phyloP scores from a whole-genome alignment of 2,113 vertebrate species.

The Ciconia maguari region DNA sequence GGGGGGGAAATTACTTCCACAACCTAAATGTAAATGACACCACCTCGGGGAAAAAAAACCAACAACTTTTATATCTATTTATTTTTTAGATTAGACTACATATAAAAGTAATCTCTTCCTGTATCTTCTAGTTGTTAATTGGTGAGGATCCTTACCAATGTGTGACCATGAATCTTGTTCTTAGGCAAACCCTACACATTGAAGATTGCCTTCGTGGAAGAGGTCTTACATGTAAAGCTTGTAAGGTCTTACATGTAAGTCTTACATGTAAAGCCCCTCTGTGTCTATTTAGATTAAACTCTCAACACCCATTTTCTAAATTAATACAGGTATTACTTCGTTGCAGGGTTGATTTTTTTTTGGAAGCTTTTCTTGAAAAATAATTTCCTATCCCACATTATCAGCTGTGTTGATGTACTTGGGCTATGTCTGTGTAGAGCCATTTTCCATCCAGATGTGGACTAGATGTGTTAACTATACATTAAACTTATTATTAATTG shows the following conservation, averaged over 20 bases:
- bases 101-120: neutral
- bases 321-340: neutral
- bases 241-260: no score
- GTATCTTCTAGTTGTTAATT: neutral
- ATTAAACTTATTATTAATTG: neutral
- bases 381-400: neutral
- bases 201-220: neutral
- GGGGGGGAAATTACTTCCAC: neutral
- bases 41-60: neutral
- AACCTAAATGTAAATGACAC: neutral
- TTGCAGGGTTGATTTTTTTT: neutral
- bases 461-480: neutral
- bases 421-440: neutral
- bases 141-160: neutral
- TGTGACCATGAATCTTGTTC: neutral
- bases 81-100: neutral
- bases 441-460: neutral
- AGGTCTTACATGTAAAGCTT: neutral
- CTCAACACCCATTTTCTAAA: neutral
- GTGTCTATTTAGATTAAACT: neutral
- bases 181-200: neutral
- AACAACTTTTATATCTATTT: neutral
- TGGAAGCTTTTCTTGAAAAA: neutral
- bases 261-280: neutral
- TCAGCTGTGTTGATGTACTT: neutral